phyloP scores from a whole-genome alignment of 2,113 vertebrate genomes.

The Datnioides undecimradiatus region DNA sequence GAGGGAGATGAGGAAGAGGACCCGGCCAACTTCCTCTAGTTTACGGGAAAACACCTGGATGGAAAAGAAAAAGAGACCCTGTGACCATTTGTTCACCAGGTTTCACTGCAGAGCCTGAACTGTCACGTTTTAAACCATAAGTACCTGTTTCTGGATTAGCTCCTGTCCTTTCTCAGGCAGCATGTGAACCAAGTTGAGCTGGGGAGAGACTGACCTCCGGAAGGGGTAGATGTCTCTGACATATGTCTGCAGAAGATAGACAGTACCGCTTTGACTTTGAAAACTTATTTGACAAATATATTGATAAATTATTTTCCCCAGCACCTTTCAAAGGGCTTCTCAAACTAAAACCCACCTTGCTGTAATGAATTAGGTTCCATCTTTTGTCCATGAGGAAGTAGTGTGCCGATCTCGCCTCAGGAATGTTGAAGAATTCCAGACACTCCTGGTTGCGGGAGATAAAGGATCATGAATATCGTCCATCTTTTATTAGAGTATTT shows the following conservation, averaged over 20 bases:
- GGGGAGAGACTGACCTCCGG: slow-evolving; percentile 96
- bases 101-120: not conserved
- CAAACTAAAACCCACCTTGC: slow-evolving; percentile 83
- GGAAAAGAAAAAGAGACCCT: not conserved
- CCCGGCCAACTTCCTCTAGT: slow-evolving; percentile 95
- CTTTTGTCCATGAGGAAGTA: slow-evolving; percentile 99
- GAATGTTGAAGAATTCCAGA: slow-evolving; percentile 98
- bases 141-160: slow-evolving; percentile 95
- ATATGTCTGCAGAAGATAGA: slow-evolving; percentile 87
- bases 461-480: not conserved
- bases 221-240: slow-evolving; percentile 99
- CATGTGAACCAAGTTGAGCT: slow-evolving; percentile 98
- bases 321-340: no score
- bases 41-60: slow-evolving; percentile 96
- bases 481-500: no score
- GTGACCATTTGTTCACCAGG: not conserved
- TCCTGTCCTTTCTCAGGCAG: slow-evolving; percentile 96
- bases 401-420: slow-evolving; percentile 94
- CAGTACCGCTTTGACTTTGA: no score
- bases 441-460: slow-evolving; percentile 87
- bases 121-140: not conserved
- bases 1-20: slow-evolving; percentile 96
- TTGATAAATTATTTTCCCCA: no score
- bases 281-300: no score
- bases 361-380: slow-evolving; percentile 99